Evolutionary conservation across 2,888 invertebrate genomes (phyloP), one percentile per base, ranked within the genome.

Genomic region (Dorcus parallelipipedus): DNA sequence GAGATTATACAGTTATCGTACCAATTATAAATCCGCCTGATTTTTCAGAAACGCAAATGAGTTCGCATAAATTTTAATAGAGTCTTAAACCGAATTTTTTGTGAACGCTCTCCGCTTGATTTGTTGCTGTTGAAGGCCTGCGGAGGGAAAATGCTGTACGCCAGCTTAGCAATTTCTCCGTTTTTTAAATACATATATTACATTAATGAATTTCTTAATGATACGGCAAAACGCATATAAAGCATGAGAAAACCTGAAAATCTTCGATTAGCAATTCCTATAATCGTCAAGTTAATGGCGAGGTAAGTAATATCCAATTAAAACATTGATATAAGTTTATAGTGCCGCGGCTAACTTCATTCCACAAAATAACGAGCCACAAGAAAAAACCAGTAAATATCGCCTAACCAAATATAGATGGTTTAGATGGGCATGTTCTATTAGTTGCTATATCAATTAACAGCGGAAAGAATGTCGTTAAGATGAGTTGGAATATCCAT

Each of bases 391-490:
- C 58, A 38, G 61, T 61, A 53, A 60, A 43, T 57, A 62, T 60
- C 62, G 60, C 62, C 58, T 63, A 52, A 61, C 69, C 67, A 68
- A 69, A 69, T 70, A 68, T 63, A 67, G 69, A 64, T 63, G 58
- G 58, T 61, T 58, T 56, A 52, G 56, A 62, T 56, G 58, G 59
- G 59, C 60, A 60, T 63, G 64, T 64, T 61, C 61, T 64, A 66
- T 66, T 65, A 60, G 63, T 69, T 66, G 65, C 68, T 68, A 69
- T 68, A 68, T 69, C 69, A 71, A 71, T 71, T 71, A 70, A 69
- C 55, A 63, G 64, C 58, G 54, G 26, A 61, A 58, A 64, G 69
- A 70, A 70, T 70, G 70, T 69, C 65, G 68, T 60, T 68, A 62
- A 67, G 68, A 70, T 69, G 66, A 70, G 62, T 62, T 66, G 57